Evolutionary conservation across 1,140 invertebrate species (phyloP).

Genomic region (Orchesella cincta): DNA sequence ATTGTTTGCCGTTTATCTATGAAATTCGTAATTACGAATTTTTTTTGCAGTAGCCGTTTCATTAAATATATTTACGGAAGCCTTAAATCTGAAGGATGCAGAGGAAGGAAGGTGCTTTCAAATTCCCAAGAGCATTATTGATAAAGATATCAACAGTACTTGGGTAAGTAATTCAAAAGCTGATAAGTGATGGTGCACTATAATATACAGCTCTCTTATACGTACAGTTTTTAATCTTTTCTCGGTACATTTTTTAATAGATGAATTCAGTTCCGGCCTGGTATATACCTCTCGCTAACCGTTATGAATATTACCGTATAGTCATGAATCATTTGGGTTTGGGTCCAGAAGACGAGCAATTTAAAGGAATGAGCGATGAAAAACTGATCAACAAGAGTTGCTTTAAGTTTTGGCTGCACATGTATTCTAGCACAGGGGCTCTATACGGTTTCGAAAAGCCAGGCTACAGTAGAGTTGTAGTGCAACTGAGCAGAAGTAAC

Average conservation of each 20-base stretch:
- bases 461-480: background rate
- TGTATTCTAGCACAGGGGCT: background rate
- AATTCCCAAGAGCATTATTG: too few species aligned
- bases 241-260: background rate
- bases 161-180: constrained; percentile 2
- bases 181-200: too few species aligned
- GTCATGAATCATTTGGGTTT: too few species aligned
- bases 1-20: too few species aligned
- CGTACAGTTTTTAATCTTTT: background rate
- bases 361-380: background rate
- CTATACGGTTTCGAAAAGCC: background rate
- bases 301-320: background rate
- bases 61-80: too few species aligned
- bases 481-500: background rate
- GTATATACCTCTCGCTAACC: background rate
- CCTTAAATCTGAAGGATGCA: too few species aligned
- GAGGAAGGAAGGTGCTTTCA: too few species aligned
- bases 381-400: background rate
- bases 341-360: background rate
- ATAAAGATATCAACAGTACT: background rate
- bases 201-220: too few species aligned
- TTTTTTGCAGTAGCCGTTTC: too few species aligned
- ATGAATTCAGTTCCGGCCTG: background rate
- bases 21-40: too few species aligned
- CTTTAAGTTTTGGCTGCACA: background rate